These are phyloP conservation scores for Bombus soroeensis DNA, from an alignment of 1,140 invertebrate species.

Conservation along the genomic window DNA sequence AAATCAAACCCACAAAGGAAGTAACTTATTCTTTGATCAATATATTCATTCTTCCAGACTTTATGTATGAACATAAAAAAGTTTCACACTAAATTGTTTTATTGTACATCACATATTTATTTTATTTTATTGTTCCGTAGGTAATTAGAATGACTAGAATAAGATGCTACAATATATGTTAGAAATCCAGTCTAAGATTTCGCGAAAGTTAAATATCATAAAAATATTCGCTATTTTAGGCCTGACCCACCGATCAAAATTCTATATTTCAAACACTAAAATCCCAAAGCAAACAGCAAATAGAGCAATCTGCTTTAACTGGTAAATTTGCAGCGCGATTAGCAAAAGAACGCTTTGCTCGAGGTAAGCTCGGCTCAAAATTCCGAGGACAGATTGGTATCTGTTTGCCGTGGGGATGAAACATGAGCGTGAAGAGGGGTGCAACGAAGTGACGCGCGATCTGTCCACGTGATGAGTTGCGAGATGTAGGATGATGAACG, in stretches of 20 bases:
- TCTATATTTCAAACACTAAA: not conserved
- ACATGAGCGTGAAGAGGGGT: slow-evolving; percentile 27
- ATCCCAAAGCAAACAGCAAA: slow-evolving; percentile 40
- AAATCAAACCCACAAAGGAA: too few relatives aligned
- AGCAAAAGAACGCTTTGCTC: not conserved
- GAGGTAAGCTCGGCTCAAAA: slow-evolving; percentile 54
- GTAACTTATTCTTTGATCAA: too few relatives aligned
- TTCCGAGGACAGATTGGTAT: slow-evolving; percentile 48
- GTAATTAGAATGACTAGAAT: too few relatives aligned
- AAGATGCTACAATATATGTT: too few relatives aligned
- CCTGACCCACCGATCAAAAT: not conserved
- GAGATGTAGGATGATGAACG: slow-evolving; percentile 39
- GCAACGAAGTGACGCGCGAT: slow-evolving; percentile 52
- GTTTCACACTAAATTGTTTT: too few relatives aligned
- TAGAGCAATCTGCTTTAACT: slow-evolving; percentile 24
- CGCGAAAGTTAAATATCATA: not conserved
- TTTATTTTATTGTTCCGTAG: too few relatives aligned
- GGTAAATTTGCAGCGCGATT: slow-evolving; percentile 30
- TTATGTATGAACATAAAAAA: too few relatives aligned
- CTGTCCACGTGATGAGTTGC: slow-evolving; percentile 57
- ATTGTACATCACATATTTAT: too few relatives aligned
- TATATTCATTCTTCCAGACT: too few relatives aligned
- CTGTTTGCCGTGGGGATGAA: slow-evolving; percentile 64
- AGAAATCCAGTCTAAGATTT: too few relatives aligned
- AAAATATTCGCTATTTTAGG: not conserved